Conservation (phyloP, 2,888 invertebrate genomes). For the Xiphydria camelus region DNA sequence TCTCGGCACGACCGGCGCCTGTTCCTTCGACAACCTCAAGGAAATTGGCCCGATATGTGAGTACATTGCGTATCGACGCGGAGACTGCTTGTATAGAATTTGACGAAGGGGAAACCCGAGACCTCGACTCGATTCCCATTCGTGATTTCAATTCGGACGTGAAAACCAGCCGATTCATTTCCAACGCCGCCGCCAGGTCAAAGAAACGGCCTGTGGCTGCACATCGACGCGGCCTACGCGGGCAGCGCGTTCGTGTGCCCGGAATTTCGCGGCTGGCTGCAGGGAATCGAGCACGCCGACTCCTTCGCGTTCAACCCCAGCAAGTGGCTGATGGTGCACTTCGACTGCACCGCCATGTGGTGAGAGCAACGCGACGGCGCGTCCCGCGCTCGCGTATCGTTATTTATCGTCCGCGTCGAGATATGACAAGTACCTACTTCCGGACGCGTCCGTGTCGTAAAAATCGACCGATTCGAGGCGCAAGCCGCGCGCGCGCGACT, state of each 20-base stretch:
- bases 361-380: constrained; percentile 56
- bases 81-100: not conserved
- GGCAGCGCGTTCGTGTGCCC: constrained; percentile 96
- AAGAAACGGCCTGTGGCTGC: constrained; percentile 88
- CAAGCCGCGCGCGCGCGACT: no score
- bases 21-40: constrained; percentile 90
- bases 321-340: constrained; percentile 99
- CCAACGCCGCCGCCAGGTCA: constrained; percentile 59
- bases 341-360: constrained; percentile 99
- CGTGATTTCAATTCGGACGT: not conserved
- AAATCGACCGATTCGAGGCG: no score
- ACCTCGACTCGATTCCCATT: no score
- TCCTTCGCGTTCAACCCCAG: constrained; percentile 98
- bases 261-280: constrained; percentile 87
- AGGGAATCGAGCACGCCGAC: constrained; percentile 88
- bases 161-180: not conserved
- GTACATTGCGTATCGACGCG: constrained; percentile 27
- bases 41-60: constrained; percentile 65
- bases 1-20: constrained; percentile 95
- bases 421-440: no score
- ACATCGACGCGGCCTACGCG: constrained; percentile 97
- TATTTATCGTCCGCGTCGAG: no score
- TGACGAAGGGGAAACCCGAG: no score
- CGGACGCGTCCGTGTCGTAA: no score
- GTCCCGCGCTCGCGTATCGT: no score